Percentiles rank a stretch among this genome's conserved stretches.
These are phyloP conservation scores for Drosophila stalkeri DNA, from an alignment of 2,888 invertebrate species.

Conservation along the genomic window DNA sequence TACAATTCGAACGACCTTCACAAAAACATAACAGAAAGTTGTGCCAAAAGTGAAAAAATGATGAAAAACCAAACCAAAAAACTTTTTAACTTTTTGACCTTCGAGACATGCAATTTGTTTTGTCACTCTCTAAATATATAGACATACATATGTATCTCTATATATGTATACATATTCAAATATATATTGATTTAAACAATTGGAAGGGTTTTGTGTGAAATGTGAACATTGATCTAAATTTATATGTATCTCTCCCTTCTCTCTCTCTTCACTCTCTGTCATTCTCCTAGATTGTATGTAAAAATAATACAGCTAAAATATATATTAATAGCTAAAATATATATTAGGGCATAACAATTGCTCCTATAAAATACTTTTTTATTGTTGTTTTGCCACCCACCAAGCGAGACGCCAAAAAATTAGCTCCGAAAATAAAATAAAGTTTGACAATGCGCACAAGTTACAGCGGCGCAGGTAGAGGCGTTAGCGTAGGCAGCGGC, in stretches of 20 bases:
- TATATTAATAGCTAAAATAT: neutral
- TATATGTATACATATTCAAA: neutral
- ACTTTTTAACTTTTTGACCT: slow-evolving; percentile 10
- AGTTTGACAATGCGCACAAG: slow-evolving; percentile 42
- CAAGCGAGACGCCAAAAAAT: slow-evolving; percentile 3
- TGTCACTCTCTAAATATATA: neutral
- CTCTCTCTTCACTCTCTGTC: neutral
- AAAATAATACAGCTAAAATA: neutral
- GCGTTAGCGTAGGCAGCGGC: slow-evolving; percentile 1
- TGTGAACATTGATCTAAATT: neutral
- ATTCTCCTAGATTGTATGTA: neutral
- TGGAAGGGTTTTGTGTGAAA: neutral
- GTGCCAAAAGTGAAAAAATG: slow-evolving; percentile 4
- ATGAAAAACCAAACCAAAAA: slow-evolving; percentile 1
- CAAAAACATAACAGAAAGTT: slow-evolving; percentile 3
- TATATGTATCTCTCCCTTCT: neutral
- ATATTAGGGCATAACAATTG: neutral
- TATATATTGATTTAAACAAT: neutral
- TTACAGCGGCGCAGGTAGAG: slow-evolving; percentile 24
- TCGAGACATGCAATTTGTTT: slow-evolving; percentile 1
- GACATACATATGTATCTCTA: neutral
- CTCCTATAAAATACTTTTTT: neutral
- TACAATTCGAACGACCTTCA: slow-evolving; percentile 1
- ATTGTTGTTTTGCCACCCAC: slow-evolving; percentile 8
- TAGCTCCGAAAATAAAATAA: neutral